Evolutionary conservation across 2,113 vertebrate genomes (phyloP).

Genomic region (Parotia lawesii): DNA sequence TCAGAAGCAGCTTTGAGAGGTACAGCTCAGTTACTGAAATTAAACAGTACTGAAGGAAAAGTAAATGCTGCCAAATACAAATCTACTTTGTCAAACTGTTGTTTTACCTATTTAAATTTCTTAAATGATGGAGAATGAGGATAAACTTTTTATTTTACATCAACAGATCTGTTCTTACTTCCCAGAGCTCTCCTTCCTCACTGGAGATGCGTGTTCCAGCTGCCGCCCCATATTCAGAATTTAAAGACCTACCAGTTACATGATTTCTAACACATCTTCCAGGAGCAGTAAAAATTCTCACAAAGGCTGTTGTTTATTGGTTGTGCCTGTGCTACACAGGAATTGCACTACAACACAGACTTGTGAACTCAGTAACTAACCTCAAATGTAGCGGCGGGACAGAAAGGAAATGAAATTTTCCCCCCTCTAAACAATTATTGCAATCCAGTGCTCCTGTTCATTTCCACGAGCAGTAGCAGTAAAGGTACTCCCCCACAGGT

Average conservation of each 20-base stretch:
- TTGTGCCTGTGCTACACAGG: not conserved
- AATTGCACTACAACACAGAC: not conserved
- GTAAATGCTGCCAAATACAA: not conserved
- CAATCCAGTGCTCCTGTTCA: not conserved
- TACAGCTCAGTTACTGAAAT: not conserved
- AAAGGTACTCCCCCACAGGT: not conserved
- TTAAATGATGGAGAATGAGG: rapidly evolving
- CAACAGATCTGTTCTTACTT: not conserved
- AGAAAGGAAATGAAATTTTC: not conserved
- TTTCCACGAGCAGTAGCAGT: not conserved
- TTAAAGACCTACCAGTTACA: not conserved
- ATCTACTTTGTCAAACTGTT: not conserved
- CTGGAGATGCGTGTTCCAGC: not conserved
- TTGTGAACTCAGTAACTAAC: not conserved
- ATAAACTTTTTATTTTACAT: not conserved
- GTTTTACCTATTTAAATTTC: not conserved
- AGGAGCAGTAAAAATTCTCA: not conserved
- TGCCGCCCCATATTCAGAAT: not conserved
- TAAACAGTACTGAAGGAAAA: not conserved
- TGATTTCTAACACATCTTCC: not conserved
- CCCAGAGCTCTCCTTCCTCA: not conserved
- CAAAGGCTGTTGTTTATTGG: not conserved
- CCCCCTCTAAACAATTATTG: not conserved
- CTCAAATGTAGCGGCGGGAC: rapidly evolving
- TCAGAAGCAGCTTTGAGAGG: not conserved